Evolutionary conservation across 2,888 invertebrate species (phyloP), one percentile per base, ranked within the genome.

Genomic region (Cremastobaeus sp.): DNA sequence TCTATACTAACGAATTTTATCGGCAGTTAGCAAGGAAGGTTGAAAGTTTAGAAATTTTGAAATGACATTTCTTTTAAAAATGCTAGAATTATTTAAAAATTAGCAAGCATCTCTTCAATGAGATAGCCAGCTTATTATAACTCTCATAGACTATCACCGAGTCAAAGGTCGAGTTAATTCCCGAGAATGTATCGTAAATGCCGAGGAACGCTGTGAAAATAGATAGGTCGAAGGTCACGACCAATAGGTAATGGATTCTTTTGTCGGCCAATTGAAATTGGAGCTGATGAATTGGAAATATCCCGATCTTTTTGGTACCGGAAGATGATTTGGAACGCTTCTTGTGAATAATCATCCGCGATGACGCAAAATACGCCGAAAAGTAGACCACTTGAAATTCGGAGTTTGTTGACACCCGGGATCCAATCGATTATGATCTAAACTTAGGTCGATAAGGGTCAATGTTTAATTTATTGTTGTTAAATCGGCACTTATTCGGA

Each of bases 111-210:
- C n/a, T n/a, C n/a, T n/a, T n/a, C n/a, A n/a, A n/a, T 28, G 39
- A 50, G 41, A 35, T 55, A 25, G 32, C 52, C 52, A 34, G 14
- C 20, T 35, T 37, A 64, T 57, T 54, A 43, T 57, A 41, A 39
- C 41, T 50, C 28, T 21, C 65, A 74, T n/a, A 71, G 82, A 83
- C 83, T 85, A 86, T 86, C 85, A 79, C 59, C 77, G 77, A 85
- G 82, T 84, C 82, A 80, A 79, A 82, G 85, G 84, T 86, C 82
- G 75, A 76, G 77, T 79, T 79, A 77, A 79, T 78, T n/a, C n/a
- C n/a, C n/a, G n/a, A n/a, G n/a, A n/a, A n/a, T n/a, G n/a, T n/a
- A 57, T 45, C 41, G 54, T 74, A 62, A 54, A 71, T 69, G 43
- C 30, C 62, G 54, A 39, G 52, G 37, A 65, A 43, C 18, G 18